These are phyloP conservation scores for Mallotus villosus DNA, from an alignment of 2,797 vertebrate genomes.

Conservation along the genomic window DNA sequence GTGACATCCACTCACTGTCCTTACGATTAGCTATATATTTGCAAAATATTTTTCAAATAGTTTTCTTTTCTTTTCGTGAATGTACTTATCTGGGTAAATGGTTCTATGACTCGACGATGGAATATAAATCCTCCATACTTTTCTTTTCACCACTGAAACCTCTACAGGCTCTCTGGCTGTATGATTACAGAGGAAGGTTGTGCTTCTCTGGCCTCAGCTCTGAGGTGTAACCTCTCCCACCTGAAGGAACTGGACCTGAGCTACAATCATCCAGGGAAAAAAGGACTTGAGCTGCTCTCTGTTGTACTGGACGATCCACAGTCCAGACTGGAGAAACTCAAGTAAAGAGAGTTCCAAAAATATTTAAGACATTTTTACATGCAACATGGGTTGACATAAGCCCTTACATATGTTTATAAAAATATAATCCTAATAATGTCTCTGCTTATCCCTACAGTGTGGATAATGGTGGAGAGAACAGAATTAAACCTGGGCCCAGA, in stretches of 20 bases:
- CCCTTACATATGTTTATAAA: not conserved
- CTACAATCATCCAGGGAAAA: conserved; percentile 22
- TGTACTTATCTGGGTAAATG: no score
- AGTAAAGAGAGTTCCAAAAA: not conserved
- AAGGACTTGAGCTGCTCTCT: not conserved
- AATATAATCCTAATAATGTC: not conserved
- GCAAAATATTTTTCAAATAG: no score
- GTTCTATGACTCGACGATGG: no score
- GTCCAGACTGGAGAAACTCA: not conserved
- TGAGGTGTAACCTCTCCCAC: not conserved
- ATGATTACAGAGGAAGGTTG: not conserved
- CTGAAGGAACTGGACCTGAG: conserved; percentile 29
- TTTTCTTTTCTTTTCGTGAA: no score
- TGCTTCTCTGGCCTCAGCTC: conserved; percentile 3
- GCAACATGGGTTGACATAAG: not conserved
- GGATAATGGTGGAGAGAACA: no score
- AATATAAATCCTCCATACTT: no score
- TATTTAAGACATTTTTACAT: not conserved
- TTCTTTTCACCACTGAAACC: no score
- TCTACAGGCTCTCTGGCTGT: not conserved
- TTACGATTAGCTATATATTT: no score
- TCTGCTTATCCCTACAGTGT: not conserved
- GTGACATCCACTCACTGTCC: not conserved
- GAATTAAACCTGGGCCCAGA: no score
- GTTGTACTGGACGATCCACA: not conserved